These are phyloP conservation scores for Noctua comes DNA, from an alignment of 2,888 invertebrate species.

Conservation along the genomic window DNA sequence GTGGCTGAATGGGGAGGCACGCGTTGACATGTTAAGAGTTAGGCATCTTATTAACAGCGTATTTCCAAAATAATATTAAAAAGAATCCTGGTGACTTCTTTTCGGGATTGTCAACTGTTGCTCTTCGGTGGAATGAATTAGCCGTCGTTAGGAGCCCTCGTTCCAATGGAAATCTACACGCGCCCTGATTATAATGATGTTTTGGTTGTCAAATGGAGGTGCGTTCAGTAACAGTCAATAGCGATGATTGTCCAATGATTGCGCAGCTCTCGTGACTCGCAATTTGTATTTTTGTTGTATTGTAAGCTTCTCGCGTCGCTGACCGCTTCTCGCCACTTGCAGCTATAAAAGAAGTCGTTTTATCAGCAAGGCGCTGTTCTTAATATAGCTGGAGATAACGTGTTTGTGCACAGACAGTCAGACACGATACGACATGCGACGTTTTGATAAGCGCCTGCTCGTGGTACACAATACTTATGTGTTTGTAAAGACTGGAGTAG, in stretches of 20 bases:
- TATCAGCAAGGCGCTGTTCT: slow-evolving; percentile 55
- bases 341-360: slow-evolving; percentile 42
- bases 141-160: not conserved
- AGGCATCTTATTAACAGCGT: not conserved
- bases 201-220: slow-evolving; percentile 16
- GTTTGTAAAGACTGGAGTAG: not conserved
- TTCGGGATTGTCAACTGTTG: not conserved
- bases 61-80: not conserved
- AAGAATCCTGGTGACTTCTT: not conserved
- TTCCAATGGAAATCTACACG: not conserved
- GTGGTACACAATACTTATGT: slow-evolving; percentile 7
- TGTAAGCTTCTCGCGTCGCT: not conserved
- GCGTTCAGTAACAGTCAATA: not conserved
- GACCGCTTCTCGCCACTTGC: slow-evolving; percentile 7
- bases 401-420: slow-evolving; percentile 39
- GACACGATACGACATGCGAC: not conserved
- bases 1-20: not conserved
- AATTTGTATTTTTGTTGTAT: not conserved
- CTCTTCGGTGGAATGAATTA: not conserved
- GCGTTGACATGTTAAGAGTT: not conserved
- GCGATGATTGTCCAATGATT: slow-evolving; percentile 18
- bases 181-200: not conserved
- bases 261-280: slow-evolving; percentile 3
- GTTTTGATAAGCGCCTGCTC: slow-evolving; percentile 39
- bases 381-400: slow-evolving; percentile 57